Conservation (phyloP, 2,888 invertebrate genomes). For the Dendrolimus houi region DNA sequence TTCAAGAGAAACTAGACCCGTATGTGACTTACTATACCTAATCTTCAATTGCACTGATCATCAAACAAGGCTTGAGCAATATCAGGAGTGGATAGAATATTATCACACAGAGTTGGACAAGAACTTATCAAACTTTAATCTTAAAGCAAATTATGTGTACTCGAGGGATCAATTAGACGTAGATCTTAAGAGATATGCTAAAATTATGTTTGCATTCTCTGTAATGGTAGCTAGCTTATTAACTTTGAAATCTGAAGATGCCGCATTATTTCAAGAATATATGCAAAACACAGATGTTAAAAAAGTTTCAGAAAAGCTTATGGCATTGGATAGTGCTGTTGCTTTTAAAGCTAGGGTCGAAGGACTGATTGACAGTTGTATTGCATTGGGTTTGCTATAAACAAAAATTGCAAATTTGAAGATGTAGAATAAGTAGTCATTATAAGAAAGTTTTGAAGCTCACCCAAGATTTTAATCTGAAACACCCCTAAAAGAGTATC, state of each 20-base stretch:
- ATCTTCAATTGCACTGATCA: conserved; percentile 35
- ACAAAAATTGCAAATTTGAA: not conserved
- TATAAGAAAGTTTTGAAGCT: no score
- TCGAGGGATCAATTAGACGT: conserved; percentile 27
- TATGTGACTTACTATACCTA: conserved; percentile 26
- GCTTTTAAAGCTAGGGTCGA: conserved; percentile 3
- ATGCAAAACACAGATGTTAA: not conserved
- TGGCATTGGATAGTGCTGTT: not conserved
- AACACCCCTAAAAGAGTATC: no score
- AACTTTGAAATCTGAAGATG: conserved; percentile 20
- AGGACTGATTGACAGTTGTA: conserved; percentile 5
- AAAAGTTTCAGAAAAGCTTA: not conserved
- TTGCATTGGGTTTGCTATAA: conserved; percentile 7
- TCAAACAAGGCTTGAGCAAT: conserved; percentile 21
- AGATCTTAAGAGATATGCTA: conserved; percentile 25
- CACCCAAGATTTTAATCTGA: no score
- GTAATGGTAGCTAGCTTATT: conserved; percentile 16
- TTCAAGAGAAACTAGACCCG: conserved; percentile 24
- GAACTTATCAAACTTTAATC: conserved; percentile 18
- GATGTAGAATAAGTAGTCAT: no score
- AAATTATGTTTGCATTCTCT: conserved; percentile 13
- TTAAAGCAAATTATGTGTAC: conserved; percentile 22
- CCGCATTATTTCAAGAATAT: conserved; percentile 4
- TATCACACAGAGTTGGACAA: conserved; percentile 24
- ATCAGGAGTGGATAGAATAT: conserved; percentile 17